Percentiles rank a stretch among this genome's conserved stretches.
Evolutionary conservation across 2,113 vertebrate genomes (phyloP).

Genomic region (Capricornis sumatraensis): DNA sequence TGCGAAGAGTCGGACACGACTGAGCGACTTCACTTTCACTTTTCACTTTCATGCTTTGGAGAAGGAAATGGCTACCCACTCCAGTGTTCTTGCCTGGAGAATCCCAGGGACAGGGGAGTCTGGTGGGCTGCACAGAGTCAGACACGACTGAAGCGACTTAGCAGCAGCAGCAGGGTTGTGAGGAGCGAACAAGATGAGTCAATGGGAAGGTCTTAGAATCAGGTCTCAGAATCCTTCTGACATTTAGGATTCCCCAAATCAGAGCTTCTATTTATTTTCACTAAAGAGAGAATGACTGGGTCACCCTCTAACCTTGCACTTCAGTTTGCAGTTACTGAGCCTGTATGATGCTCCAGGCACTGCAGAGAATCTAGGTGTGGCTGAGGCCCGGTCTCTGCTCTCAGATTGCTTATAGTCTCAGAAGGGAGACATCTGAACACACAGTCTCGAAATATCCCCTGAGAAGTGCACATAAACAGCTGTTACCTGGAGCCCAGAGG

Average conservation of each 20-base stretch:
- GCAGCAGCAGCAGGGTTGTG: not conserved
- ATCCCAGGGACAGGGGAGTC: no score
- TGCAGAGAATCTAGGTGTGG: not conserved
- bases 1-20: fast-evolving
- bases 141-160: no score
- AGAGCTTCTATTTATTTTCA: not conserved
- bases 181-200: not conserved
- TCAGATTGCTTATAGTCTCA: not conserved
- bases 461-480: not conserved
- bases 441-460: not conserved
- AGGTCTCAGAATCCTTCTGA: not conserved
- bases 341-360: not conserved
- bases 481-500: not conserved
- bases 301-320: not conserved
- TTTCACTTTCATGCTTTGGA: no score
- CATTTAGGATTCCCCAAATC: not conserved
- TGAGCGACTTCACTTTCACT: no score
- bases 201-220: not conserved
- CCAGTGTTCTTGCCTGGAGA: no score
- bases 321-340: not conserved
- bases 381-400: not conserved
- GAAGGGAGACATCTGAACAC: not conserved
- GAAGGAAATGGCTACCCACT: no score
- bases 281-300: not conserved
- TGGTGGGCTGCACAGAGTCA: no score